Conservation (phyloP, 2,888 invertebrate genomes). For the Drosophila multiciliata region DNA sequence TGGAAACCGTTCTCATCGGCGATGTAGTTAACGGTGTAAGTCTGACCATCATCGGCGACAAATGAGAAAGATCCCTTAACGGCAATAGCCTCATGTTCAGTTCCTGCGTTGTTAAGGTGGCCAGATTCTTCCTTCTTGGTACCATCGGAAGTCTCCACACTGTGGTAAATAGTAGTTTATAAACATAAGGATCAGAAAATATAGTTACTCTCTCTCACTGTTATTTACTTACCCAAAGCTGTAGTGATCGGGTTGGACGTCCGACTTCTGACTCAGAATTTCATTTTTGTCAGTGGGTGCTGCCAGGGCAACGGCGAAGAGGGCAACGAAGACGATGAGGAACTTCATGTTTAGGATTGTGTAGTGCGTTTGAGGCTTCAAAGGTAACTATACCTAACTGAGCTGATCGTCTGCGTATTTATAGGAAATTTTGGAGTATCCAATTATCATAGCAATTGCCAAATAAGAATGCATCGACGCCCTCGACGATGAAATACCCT, state of each 20-base stretch:
- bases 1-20: slow-evolving; percentile 85
- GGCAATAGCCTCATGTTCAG: slow-evolving; percentile 77
- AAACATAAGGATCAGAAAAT: slow-evolving; percentile 1
- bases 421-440: slow-evolving; percentile 6
- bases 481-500: neutral
- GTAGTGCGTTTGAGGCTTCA: slow-evolving; percentile 53
- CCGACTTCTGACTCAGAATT: slow-evolving; percentile 20
- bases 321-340: slow-evolving; percentile 72
- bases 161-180: neutral
- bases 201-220: accelerated
- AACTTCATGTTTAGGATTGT: slow-evolving; percentile 67
- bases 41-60: slow-evolving; percentile 86
- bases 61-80: slow-evolving; percentile 82
- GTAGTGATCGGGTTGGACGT: slow-evolving; percentile 86
- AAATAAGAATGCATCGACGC: neutral
- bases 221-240: slow-evolving; percentile 77
- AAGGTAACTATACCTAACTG: slow-evolving; percentile 44
- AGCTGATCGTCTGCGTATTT: slow-evolving; percentile 25
- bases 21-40: slow-evolving; percentile 86
- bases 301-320: slow-evolving; percentile 73
- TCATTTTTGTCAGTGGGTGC: slow-evolving; percentile 31
- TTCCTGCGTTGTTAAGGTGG: slow-evolving; percentile 74
- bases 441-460: neutral
- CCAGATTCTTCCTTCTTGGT: slow-evolving; percentile 46
- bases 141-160: slow-evolving; percentile 9